Base-by-base conservation (phyloP, 2,113 vertebrate genomes). In the Ophthalmolycus amberensis region DNA sequence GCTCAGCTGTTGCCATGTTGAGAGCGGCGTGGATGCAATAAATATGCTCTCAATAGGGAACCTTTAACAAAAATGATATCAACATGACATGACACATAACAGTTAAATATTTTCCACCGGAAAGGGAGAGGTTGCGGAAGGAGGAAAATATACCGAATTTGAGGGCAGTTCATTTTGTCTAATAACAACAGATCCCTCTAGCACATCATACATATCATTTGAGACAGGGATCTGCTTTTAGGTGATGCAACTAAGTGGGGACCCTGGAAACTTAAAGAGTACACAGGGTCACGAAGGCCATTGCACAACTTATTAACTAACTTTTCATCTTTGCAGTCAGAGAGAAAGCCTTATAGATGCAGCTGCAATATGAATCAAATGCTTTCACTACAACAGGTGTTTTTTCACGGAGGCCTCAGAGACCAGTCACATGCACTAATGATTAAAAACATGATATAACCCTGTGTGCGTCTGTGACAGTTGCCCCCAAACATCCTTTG, bases 131-230 rank as follows among this genome's bases (percentile, higher is more conserved):
- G 18, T 54, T 75, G 38, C 40, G 25, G 40, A 60, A 71, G 25
- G 27, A 46, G 70, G 72, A 38, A 60, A 46, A 34, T 34, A 15
- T 25, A 29, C 67, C 70, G 32, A 16, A 68, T 58, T 82, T 60
- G 37, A 37, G 22, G n/a, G 15, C 37, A 60, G 32, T 69, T 85
- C 69, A 89, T 85, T 79, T 79, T 25, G 58, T 70, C 38, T 84
- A 74, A 80, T 79, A 85, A 90, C 68, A 22, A 73, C 68, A 56
- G 71, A 80, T 91, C 46, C 50, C 42, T 81, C 75, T 86, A 63
- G 48, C 71, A 77, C 40, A 68, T 80, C 72, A 86, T 79, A 87
- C 86, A 92, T 89, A 86, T 89, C 82, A 88, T 77, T 70, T 75
- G 66, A 79, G 63, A 72, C 63, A 75, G 32, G 63, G 72, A 84